Base-by-base conservation (phyloP, 2,113 vertebrate species). In the Puma concolor region DNA sequence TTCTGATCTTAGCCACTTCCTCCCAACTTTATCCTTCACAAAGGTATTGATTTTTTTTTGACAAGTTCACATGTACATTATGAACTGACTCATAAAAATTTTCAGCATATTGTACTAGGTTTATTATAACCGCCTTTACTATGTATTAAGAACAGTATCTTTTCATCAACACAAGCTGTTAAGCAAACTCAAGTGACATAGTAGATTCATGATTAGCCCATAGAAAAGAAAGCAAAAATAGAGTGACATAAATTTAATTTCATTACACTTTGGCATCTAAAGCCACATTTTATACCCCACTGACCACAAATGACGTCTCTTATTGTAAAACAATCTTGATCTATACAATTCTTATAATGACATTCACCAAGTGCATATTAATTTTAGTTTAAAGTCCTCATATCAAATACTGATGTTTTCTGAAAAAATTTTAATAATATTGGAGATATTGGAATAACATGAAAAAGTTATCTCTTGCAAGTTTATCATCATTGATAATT, bases 201-300 rank as follows among this genome's bases (percentile, higher is more conserved):
- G 96, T 97, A 98, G 98, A 97, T 98, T 96, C 98, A 97, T 92
- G 97, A 97, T 97, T 98, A 97, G 97, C 98, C 98, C 97, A 97
- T 95, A 97, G 97, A 91, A 91, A 84, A 96, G 98, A 97, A 85
- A 98, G 60, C 33, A 96, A 98, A 98, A 93, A 36, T 80, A 96
- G 74, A 74, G 95, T 97, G 97, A 91, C 96, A 96, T 64, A 92
- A 96, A 98, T 96, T 88, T 94, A 86, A 95, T 98, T 98, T 98
- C 98, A 86, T 98, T 98, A 98, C 97, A 97, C 95, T 93, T 95
- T 93, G 92, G 81, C 95, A 94, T 95, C 76, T 57, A 80, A 96
- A 96, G 74, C 87, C 94, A 94, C 84, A 97, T 97, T 91, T 97
- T 95, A 98, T 91, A 36, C 36, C 48, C 60, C 50, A 82, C 23